These are phyloP conservation scores for Trachelus troglodyta DNA, from an alignment of 2,888 invertebrate species.

Conservation along the genomic window DNA sequence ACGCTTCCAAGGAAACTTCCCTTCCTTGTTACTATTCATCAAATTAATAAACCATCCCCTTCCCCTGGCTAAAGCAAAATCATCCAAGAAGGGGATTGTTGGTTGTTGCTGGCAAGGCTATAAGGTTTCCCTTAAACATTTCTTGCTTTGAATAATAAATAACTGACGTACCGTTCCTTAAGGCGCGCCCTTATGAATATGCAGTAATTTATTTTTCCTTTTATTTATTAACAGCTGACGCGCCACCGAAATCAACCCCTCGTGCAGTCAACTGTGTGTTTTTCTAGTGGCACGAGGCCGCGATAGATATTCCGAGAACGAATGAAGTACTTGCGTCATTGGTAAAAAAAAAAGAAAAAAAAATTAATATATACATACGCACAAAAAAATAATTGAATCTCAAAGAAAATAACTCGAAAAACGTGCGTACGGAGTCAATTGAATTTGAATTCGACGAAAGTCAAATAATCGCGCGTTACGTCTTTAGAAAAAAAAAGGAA, in stretches of 20 bases:
- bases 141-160: not conserved
- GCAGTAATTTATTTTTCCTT: not conserved
- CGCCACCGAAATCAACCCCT: not conserved
- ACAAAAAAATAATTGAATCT: too few species aligned
- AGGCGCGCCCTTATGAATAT: not conserved
- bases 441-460: not conserved
- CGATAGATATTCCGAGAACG: too few species aligned
- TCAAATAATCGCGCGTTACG: too few species aligned
- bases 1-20: conserved; percentile 33
- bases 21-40: conserved; percentile 44
- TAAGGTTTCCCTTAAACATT: not conserved
- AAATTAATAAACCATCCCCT: conserved; percentile 43
- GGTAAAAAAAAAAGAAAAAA: not conserved
- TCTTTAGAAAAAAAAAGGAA: not conserved
- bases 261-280: rapidly evolving
- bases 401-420: too few species aligned
- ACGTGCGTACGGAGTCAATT: too few species aligned
- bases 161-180: not conserved
- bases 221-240: not conserved
- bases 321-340: too few species aligned
- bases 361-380: too few species aligned
- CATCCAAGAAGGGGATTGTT: not conserved
- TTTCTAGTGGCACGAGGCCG: not conserved
- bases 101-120: not conserved
- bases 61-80: not conserved